Conservation (phyloP, 2,888 invertebrate species). For the Spialia ferax region DNA sequence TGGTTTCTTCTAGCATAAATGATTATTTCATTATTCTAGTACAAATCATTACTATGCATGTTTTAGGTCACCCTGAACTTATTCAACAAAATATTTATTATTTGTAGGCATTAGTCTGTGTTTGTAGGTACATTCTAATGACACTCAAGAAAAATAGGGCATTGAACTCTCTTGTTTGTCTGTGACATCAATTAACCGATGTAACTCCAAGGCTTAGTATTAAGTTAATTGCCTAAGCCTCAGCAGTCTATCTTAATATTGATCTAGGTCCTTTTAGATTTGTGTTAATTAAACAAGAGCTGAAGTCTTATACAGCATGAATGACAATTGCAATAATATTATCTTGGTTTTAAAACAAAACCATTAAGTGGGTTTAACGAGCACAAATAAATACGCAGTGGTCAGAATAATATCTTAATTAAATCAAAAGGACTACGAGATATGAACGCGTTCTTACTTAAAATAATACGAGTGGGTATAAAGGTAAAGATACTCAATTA, state of each 20-base stretch:
- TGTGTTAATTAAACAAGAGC: not conserved
- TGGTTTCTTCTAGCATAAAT: too few relatives aligned
- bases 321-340: not conserved
- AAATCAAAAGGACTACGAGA: not conserved
- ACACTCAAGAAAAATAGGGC: not conserved
- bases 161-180: not conserved
- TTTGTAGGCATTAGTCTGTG: too few relatives aligned
- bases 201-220: not conserved
- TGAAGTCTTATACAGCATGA: not conserved
- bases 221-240: slow-evolving; percentile 14
- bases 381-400: not conserved
- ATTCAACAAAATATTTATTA: too few relatives aligned
- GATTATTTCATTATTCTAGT: too few relatives aligned
- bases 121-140: too few relatives aligned
- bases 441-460: too few relatives aligned
- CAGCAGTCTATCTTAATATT: not conserved
- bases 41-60: too few relatives aligned
- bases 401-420: not conserved
- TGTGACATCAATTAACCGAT: not conserved
- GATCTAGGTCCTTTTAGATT: not conserved
- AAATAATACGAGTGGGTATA: too few relatives aligned
- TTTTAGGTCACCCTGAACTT: too few relatives aligned
- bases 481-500: too few relatives aligned
- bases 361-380: not conserved
- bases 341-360: not conserved